Evolutionary conservation across 2,888 invertebrate species (phyloP), one percentile per base, ranked within the genome.

Genomic region (Tridacna gigas): DNA sequence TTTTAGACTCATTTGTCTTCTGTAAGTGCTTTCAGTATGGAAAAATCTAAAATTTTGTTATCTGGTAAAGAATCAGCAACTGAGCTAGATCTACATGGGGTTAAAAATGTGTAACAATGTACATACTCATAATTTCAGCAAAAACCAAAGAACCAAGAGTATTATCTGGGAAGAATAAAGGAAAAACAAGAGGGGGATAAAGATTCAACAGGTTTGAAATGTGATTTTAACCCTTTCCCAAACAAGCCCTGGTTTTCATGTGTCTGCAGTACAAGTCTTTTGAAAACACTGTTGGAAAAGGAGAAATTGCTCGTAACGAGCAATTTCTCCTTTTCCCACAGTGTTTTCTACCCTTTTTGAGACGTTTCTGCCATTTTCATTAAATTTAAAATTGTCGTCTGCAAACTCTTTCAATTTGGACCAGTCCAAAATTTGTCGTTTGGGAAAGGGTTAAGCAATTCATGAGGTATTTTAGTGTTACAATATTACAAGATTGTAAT

Each of bases 111-210:
- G 37, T 37, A 37, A 37, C 37, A 37, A 2, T 37, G 37, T 4
- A 37, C 7, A 37, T 37, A 2, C 3, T 37, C 37, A 37, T 63
- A n/a, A 26, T 90, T 89, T 56, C 88, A 93, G 92, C 91, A 93
- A 91, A 91, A 91, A 84, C 85, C 91, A 13, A 90, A 92, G 79
- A 25, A 92, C 20, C 98, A 98, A 93, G 98, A 98, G 94, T 99
- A 97, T 94, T 97, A 96, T 91, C 95, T 99, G 0, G 98, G 98
- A 0, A 96, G 88, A 97, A 97, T 83, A 69, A 79, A 79, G 47
- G 48, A 80, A 79, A 81, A 82, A 63, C 26, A 73, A 76, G 79
- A 66, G 20, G 25, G 71, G 88, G 97, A 97, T 82, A 69, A 79
- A 79, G 56, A 37, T 79, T 78, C 81, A 82, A 63, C 26, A 73